Percentiles rank a stretch among this genome's conserved stretches.
Conservation (phyloP, 2,113 vertebrate genomes). For the Percina caprodes region DNA sequence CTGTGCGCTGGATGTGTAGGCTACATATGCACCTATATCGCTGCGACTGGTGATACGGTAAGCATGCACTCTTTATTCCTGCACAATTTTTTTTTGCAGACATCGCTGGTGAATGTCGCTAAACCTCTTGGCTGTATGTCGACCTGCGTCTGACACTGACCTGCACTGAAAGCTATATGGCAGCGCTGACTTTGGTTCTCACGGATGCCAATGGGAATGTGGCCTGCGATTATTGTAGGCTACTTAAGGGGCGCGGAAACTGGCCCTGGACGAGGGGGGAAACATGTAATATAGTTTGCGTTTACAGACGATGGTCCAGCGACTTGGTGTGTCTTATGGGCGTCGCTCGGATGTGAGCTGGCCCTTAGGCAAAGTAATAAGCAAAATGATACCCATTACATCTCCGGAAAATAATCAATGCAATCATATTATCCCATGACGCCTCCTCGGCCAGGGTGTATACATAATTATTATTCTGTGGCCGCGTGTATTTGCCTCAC, state of each 20-base stretch:
- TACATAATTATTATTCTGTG: constrained; percentile 60
- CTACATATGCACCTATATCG: constrained; percentile 34
- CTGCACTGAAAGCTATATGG: constrained; percentile 33
- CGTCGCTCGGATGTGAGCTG: constrained; percentile 70
- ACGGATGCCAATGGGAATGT: constrained; percentile 79
- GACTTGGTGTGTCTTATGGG: constrained; percentile 61
- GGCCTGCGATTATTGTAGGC: constrained; percentile 63
- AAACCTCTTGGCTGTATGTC: constrained; percentile 24
- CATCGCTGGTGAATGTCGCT: constrained; percentile 7
- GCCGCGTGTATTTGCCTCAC: constrained; percentile 57
- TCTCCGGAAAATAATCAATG: constrained; percentile 46
- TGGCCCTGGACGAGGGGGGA: constrained; percentile 36
- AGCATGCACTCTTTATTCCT: constrained; percentile 47
- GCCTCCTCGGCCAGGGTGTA: constrained; percentile 28
- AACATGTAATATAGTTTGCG: constrained; percentile 22
- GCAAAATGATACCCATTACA: constrained; percentile 41
- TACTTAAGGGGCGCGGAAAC: constrained; percentile 48
- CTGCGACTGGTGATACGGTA: constrained; percentile 75
- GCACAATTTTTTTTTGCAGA: constrained; percentile 11
- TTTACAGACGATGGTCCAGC: constrained; percentile 42
- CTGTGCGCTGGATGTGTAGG: constrained; percentile 69
- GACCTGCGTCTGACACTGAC: constrained; percentile 36
- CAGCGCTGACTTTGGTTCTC: constrained; percentile 65
- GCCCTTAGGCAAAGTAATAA: constrained; percentile 52
- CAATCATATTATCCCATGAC: constrained; percentile 57